These are phyloP conservation scores for Clitarchus hookeri DNA, from an alignment of 2,888 invertebrate species.

Conservation along the genomic window DNA sequence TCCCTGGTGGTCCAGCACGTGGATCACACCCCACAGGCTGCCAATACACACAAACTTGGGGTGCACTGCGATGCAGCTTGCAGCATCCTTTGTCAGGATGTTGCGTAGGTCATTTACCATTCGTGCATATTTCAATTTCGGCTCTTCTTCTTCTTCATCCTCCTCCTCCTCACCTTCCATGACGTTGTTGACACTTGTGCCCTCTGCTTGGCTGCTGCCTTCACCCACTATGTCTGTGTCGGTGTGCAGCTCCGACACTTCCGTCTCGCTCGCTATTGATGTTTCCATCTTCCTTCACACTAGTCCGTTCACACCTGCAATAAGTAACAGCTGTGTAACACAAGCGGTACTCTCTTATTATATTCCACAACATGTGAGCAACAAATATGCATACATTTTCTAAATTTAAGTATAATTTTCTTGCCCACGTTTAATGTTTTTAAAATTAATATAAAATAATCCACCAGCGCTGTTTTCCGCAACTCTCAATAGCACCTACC, in stretches of 20 bases:
- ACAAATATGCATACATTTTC: too few relatives aligned
- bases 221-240: neutral
- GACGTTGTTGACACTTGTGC: neutral
- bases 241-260: neutral
- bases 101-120: slow-evolving; percentile 84
- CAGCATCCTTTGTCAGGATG: slow-evolving; percentile 83
- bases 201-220: neutral
- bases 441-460: too few relatives aligned
- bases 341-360: neutral
- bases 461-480: too few relatives aligned
- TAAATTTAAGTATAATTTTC: too few relatives aligned
- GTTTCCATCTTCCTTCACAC: neutral
- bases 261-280: neutral
- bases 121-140: slow-evolving; percentile 89
- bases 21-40: slow-evolving; percentile 88
- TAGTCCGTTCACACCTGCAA: neutral
- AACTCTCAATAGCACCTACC: too few relatives aligned
- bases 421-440: too few relatives aligned
- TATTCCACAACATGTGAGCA: too few relatives aligned
- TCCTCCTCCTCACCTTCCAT: slow-evolving; percentile 35
- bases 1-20: slow-evolving; percentile 90
- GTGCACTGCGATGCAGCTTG: slow-evolving; percentile 92
- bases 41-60: slow-evolving; percentile 93
- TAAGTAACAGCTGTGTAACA: neutral
- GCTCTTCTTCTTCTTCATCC: slow-evolving; percentile 58